These are phyloP conservation scores for Synanthedon tipuliformis DNA, from an alignment of 2,888 invertebrate species.

Conservation along the genomic window DNA sequence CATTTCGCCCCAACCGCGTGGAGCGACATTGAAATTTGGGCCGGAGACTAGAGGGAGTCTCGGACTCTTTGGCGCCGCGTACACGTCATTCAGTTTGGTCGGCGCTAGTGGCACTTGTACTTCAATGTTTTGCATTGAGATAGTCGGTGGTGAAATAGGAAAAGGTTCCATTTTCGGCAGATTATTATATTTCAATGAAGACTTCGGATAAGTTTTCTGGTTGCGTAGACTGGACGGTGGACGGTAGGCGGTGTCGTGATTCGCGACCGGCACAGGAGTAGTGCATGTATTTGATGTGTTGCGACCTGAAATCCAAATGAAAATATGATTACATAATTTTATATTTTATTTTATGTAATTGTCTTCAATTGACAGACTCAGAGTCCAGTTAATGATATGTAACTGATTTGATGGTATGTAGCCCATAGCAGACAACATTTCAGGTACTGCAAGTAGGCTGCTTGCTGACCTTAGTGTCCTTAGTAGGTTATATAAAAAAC, in stretches of 20 bases:
- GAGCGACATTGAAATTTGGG: conserved; percentile 84
- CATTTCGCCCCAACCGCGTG: conserved; percentile 83
- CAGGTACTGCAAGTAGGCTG: too few species aligned
- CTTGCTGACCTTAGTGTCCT: too few species aligned
- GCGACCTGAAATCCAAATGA: conserved; percentile 38
- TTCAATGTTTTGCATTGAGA: conserved; percentile 39
- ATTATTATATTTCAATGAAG: conserved; percentile 47
- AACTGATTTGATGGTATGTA: not conserved
- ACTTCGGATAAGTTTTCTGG: conserved; percentile 61
- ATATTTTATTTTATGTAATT: not conserved
- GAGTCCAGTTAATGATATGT: not conserved
- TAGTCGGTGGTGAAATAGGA: conserved; percentile 48
- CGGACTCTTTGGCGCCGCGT: conserved; percentile 54
- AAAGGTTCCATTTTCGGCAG: conserved; percentile 64
- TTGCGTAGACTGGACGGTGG: conserved; percentile 59
- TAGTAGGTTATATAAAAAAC: too few species aligned
- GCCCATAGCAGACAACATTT: too few species aligned
- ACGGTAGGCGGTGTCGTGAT: conserved; percentile 63
- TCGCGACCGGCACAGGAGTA: conserved; percentile 55
- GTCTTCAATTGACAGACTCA: too few species aligned
- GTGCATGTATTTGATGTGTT: conserved; percentile 60
- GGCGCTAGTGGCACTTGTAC: conserved; percentile 52
- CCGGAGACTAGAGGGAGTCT: conserved; percentile 50
- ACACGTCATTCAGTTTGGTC: conserved; percentile 60
- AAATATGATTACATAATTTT: not conserved